Percentiles rank a stretch among this genome's conserved stretches.
phyloP scores from a whole-genome alignment of 2,888 invertebrate genomes.

The Dynastes tityus region DNA sequence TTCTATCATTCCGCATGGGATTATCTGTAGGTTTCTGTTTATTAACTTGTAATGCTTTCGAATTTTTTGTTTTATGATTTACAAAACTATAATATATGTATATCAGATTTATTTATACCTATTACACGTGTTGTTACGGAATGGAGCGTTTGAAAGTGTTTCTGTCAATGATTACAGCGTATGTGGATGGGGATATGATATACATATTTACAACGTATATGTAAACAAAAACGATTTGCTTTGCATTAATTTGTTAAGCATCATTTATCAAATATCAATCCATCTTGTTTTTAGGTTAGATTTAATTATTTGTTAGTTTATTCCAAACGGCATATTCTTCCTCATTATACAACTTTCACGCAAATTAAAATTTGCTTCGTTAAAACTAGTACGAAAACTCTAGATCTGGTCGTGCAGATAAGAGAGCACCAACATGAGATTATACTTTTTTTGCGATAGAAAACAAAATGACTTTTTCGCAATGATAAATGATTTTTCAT shows the following conservation, averaged over 20 bases:
- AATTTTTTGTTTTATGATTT: neutral
- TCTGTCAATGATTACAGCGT: neutral
- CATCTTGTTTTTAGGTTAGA: conserved; percentile 2
- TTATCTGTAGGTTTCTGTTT: neutral
- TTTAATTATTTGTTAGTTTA: neutral
- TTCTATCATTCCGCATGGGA: neutral
- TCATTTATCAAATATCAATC: conserved; percentile 13
- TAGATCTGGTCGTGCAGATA: neutral
- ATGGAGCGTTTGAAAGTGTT: neutral
- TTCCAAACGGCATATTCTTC: neutral
- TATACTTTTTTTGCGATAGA: neutral
- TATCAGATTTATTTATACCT: neutral
- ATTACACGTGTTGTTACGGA: neutral
- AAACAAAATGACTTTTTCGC: neutral
- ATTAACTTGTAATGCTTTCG: conserved; percentile 2
- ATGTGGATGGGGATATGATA: neutral
- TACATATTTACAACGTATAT: neutral
- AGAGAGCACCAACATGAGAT: neutral
- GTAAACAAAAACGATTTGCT: neutral
- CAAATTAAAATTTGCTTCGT: conserved; percentile 3
- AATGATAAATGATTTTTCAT: conserved; percentile 6
- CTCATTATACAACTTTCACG: conserved; percentile 4
- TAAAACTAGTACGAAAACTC: neutral
- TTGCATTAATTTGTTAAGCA: neutral
- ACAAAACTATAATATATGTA: neutral